phyloP scores from a whole-genome alignment of 2,113 vertebrate species.

The Erythrolamprus reginae region DNA sequence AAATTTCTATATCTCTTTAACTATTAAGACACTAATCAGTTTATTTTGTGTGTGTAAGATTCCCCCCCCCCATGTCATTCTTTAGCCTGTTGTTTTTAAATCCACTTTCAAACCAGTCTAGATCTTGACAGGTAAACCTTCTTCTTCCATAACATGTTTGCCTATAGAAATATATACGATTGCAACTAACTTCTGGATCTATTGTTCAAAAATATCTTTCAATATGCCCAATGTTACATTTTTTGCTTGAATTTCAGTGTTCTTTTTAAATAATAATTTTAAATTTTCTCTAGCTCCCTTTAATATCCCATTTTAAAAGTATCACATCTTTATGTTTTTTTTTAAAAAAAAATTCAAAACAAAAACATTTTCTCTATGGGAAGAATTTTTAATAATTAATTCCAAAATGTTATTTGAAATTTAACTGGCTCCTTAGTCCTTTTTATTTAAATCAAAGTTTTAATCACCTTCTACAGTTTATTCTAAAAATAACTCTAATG shows the following conservation, averaged over 20 bases:
- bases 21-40: background rate
- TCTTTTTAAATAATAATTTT: background rate
- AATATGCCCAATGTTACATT: background rate
- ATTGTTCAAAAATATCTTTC: background rate
- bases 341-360: background rate
- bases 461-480: background rate
- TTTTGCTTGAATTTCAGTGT: background rate
- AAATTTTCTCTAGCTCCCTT: background rate
- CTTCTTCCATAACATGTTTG: background rate
- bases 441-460: background rate
- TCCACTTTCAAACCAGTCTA: background rate
- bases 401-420: background rate
- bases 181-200: background rate
- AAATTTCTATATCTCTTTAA: background rate
- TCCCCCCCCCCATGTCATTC: background rate
- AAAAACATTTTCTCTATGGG: background rate
- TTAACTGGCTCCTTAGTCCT: background rate
- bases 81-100: background rate
- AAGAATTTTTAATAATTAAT: background rate
- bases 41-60: background rate
- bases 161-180: background rate
- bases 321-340: background rate
- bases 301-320: background rate
- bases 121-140: background rate
- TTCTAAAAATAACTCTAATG: background rate